A percentile compares a stretch with the other conserved stretches of the same genome.
Evolutionary conservation across 2,797 vertebrate species (phyloP).

Genomic region (Halcyon leucocephala): DNA sequence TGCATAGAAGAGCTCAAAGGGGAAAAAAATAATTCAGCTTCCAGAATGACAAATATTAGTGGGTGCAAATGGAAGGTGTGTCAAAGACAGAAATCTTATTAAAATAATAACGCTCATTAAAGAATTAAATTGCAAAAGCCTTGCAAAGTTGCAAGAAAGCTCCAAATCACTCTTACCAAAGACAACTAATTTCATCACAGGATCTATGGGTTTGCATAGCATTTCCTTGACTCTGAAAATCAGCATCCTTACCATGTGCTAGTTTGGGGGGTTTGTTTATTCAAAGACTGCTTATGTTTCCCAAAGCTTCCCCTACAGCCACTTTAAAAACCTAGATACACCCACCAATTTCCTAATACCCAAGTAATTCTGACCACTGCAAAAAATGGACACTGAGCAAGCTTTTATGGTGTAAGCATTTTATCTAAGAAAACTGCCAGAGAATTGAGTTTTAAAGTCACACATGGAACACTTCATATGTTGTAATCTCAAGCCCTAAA

Average conservation of each 20-base stretch:
- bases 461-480: neutral
- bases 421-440: neutral
- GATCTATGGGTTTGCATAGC: neutral
- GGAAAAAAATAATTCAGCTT: neutral
- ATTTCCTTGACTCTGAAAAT: neutral
- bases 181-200: neutral
- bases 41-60: constrained; percentile 7
- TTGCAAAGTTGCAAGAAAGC: constrained; percentile 1
- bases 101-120: constrained; percentile 47
- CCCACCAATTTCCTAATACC: constrained; percentile 8
- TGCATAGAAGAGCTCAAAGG: neutral
- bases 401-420: neutral
- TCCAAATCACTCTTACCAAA: neutral
- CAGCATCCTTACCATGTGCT: neutral
- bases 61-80: constrained; percentile 52
- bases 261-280: neutral
- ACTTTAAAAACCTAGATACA: neutral
- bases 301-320: neutral
- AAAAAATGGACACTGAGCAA: neutral
- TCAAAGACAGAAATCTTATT: constrained; percentile 46
- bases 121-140: constrained; percentile 36
- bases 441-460: neutral
- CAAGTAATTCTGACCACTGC: neutral
- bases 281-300: neutral
- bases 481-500: neutral